These are phyloP conservation scores for Meteorus cinctellus DNA, from an alignment of 2,888 invertebrate genomes.

Conservation along the genomic window DNA sequence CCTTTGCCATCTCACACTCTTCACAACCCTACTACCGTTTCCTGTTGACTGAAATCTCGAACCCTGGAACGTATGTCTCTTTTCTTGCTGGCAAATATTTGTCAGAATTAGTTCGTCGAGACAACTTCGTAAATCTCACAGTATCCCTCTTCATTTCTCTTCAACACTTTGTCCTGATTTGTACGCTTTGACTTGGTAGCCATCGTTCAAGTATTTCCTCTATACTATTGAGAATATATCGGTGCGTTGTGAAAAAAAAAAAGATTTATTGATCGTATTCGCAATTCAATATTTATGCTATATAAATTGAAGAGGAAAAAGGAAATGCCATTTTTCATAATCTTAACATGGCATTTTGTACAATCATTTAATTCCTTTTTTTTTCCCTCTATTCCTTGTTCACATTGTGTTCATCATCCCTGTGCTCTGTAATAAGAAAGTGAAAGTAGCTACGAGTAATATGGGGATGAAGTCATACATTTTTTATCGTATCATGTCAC, in stretches of 20 bases:
- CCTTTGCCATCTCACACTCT: constrained; percentile 38
- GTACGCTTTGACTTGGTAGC: neutral
- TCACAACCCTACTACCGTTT: constrained; percentile 38
- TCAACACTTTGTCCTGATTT: neutral
- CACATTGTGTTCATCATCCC: neutral
- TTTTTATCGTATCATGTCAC: constrained; percentile 53
- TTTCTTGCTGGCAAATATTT: constrained; percentile 71
- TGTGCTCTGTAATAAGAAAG: neutral
- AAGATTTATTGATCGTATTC: neutral
- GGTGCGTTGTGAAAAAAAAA: neutral
- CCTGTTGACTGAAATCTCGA: constrained; percentile 58
- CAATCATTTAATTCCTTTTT: neutral
- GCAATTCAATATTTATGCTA: neutral
- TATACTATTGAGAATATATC: neutral
- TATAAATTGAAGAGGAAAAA: neutral
- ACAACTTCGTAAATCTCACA: constrained; percentile 37
- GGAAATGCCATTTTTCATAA: neutral
- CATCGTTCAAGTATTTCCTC: no score
- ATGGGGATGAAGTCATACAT: constrained; percentile 45
- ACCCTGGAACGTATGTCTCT: constrained; percentile 57
- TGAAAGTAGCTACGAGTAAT: neutral
- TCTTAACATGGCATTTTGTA: neutral
- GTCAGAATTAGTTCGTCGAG: constrained; percentile 60
- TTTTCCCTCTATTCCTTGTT: neutral
- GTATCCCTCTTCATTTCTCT: neutral